phyloP scores from a whole-genome alignment of 2,888 invertebrate species.

The Scelioninae gen. 1 region DNA sequence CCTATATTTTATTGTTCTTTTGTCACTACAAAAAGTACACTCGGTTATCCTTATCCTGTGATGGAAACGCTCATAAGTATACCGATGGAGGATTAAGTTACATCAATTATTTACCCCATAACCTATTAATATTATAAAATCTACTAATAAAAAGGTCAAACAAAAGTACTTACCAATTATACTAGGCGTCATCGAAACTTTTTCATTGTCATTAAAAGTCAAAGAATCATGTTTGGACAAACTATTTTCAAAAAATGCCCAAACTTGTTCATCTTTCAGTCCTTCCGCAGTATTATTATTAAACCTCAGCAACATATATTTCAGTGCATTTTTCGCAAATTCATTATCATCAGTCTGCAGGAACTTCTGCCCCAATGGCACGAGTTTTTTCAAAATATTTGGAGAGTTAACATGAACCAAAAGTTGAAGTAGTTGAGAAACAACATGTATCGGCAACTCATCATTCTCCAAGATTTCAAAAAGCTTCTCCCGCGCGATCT shows the following conservation, averaged over 20 bases:
- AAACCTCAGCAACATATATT: conserved; percentile 86
- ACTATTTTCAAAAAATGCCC: conserved; percentile 86
- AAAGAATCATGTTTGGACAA: conserved; percentile 83
- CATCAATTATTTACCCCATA: too few species aligned
- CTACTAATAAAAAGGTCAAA: too few species aligned
- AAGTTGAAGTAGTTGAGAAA: conserved; percentile 85
- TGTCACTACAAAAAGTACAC: too few species aligned
- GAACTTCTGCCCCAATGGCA: conserved; percentile 77
- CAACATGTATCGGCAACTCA: conserved; percentile 84
- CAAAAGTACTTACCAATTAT: conserved; percentile 81
- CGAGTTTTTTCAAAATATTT: conserved; percentile 84
- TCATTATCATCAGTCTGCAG: conserved; percentile 80
- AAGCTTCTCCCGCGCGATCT: conserved; percentile 74
- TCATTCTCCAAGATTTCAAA: conserved; percentile 82
- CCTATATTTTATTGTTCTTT: too few species aligned
- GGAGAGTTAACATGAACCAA: conserved; percentile 85
- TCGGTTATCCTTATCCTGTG: too few species aligned
- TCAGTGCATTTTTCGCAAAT: conserved; percentile 86
- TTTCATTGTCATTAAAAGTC: conserved; percentile 77
- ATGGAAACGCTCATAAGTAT: too few species aligned
- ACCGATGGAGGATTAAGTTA: too few species aligned
- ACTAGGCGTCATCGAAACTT: conserved; percentile 83
- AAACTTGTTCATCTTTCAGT: conserved; percentile 85
- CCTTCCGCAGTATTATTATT: conserved; percentile 85
- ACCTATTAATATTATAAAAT: too few species aligned